Evolutionary conservation across 1,140 invertebrate species (phyloP).

Genomic region (Palaemon carinicauda): DNA sequence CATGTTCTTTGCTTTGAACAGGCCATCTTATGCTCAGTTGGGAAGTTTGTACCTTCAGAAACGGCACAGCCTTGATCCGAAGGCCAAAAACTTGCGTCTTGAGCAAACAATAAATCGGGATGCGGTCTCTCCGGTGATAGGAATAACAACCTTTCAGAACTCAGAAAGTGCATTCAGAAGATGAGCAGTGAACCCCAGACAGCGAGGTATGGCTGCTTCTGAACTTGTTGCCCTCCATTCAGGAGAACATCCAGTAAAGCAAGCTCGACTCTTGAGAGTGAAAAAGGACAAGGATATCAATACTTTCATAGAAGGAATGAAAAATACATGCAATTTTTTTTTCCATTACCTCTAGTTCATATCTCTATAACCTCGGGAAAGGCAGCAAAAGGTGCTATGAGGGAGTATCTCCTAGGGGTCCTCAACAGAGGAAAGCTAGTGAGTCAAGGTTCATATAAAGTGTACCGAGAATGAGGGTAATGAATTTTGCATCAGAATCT

Average conservation of each 20-base stretch:
- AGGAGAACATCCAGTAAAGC: conserved; percentile 5
- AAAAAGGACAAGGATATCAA: not conserved
- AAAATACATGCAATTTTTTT: not conserved
- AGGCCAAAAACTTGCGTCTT: conserved; percentile 8
- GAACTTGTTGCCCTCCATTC: conserved; percentile 4
- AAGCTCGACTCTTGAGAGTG: not conserved
- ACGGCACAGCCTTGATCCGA: not conserved
- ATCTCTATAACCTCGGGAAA: too few species aligned
- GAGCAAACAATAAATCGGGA: not conserved
- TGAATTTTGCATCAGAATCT: too few species aligned
- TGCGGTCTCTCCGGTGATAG: not conserved
- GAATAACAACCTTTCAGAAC: conserved; percentile 1
- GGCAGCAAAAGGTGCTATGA: too few species aligned
- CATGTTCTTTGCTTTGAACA: conserved; percentile 8
- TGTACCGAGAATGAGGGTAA: too few species aligned
- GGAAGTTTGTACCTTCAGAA: not conserved
- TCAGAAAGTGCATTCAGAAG: conserved; percentile 22
- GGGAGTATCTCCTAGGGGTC: too few species aligned
- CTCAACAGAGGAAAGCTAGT: too few species aligned
- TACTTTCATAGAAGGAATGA: too few species aligned
- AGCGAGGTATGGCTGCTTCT: not conserved
- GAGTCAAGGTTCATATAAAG: too few species aligned
- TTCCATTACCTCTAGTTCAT: not conserved
- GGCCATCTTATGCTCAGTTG: not conserved
- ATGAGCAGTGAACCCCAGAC: not conserved